phyloP scores from a whole-genome alignment of 2,888 invertebrate species.

The Drosophila affinis region DNA sequence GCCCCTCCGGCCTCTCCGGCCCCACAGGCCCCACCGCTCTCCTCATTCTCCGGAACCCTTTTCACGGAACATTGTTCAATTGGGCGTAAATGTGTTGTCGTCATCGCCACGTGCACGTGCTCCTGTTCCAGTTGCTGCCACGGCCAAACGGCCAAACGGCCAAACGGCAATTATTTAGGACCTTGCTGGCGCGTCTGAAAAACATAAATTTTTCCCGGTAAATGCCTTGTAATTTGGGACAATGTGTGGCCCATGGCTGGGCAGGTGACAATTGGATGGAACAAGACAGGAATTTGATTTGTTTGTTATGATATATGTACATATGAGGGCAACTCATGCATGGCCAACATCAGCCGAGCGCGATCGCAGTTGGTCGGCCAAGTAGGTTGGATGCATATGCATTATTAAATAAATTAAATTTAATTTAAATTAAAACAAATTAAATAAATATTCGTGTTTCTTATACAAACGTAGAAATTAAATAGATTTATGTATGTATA shows the following conservation, averaged over 20 bases:
- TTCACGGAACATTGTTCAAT: slow-evolving; percentile 57
- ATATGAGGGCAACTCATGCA: slow-evolving; percentile 4
- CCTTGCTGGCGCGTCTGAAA: slow-evolving; percentile 30
- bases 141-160: slow-evolving; percentile 31
- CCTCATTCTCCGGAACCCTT: background rate
- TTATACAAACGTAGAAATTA: too few species aligned
- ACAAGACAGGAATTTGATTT: slow-evolving; percentile 23
- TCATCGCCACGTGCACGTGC: slow-evolving; percentile 51
- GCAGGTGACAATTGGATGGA: slow-evolving; percentile 11
- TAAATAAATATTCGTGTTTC: too few species aligned
- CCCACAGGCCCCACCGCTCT: background rate
- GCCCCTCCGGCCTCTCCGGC: too few species aligned
- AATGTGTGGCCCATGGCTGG: slow-evolving; percentile 24
- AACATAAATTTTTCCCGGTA: slow-evolving; percentile 32
- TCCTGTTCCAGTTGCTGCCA: slow-evolving; percentile 32
- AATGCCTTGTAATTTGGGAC: slow-evolving; percentile 28
- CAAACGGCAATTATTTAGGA: slow-evolving; percentile 48
- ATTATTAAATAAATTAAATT: too few species aligned
- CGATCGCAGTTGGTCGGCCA: background rate
- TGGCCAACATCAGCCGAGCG: slow-evolving; percentile 23
- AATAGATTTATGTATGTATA: too few species aligned
- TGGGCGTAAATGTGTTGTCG: slow-evolving; percentile 63
- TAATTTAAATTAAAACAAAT: too few species aligned
- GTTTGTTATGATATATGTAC: slow-evolving; percentile 3
- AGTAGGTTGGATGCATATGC: background rate